Percentiles rank a stretch among this genome's conserved stretches.
Conservation (phyloP, 2,797 vertebrate species). For the Acipenser oxyrinchus region DNA sequence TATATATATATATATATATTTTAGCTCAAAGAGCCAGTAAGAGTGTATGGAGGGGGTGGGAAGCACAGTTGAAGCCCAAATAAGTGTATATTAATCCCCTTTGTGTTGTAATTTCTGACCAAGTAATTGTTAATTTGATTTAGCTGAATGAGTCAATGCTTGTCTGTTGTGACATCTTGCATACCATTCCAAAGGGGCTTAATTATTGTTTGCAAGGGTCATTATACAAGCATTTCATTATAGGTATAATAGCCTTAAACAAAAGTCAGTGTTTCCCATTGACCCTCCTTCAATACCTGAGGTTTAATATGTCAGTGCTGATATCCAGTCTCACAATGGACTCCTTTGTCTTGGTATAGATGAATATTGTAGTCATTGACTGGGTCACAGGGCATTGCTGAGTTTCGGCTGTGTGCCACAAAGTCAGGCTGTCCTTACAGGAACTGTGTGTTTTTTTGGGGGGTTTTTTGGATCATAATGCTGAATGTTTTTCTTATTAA, state of each 20-base stretch:
- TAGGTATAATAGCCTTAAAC: conserved; percentile 31
- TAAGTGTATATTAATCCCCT: no score
- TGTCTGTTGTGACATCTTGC: conserved; percentile 28
- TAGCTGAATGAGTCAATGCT: neutral
- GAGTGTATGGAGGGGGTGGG: no score
- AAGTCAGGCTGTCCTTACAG: neutral
- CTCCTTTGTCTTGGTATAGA: conserved; percentile 30
- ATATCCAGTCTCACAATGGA: conserved; percentile 41
- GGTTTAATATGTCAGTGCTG: conserved; percentile 50
- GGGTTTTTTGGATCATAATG: no score
- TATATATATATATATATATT: no score
- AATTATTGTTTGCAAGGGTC: conserved; percentile 35
- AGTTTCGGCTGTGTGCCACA: neutral
- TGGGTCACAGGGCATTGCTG: conserved; percentile 25
- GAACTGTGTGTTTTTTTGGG: no score
- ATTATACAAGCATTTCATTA: conserved; percentile 34
- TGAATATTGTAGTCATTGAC: conserved; percentile 37
- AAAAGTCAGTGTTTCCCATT: conserved; percentile 40
- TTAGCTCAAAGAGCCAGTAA: no score
- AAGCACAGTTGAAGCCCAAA: no score
- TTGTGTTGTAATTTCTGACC: no score
- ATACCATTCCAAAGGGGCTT: conserved; percentile 28
- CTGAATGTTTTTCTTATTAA: no score
- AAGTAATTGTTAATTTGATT: no score
- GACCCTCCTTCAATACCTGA: conserved; percentile 36